Evolutionary conservation across 2,113 vertebrate genomes (phyloP).

Genomic region (Mirza zaza): DNA sequence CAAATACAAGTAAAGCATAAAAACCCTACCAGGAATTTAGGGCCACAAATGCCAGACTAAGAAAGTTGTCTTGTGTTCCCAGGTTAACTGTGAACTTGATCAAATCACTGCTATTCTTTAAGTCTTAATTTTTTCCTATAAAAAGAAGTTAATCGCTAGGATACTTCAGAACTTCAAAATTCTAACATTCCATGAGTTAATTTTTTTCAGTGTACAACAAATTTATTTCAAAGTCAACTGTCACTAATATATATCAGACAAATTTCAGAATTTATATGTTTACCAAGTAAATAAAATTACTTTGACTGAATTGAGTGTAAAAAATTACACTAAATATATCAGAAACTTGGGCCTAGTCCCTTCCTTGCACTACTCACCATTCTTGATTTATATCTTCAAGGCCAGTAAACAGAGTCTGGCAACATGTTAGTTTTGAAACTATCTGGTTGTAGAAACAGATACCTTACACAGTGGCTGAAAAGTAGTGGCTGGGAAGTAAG

Average conservation of each 20-base stretch:
- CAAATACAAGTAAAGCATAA: background rate
- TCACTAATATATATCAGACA: background rate
- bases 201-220: background rate
- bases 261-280: background rate
- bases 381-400: constrained; percentile 75
- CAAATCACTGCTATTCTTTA: background rate
- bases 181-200: background rate
- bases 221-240: background rate
- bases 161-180: constrained; percentile 18
- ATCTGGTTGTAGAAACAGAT: constrained; percentile 75
- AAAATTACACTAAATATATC: constrained; percentile 24
- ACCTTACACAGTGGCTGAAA: background rate
- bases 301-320: constrained; percentile 36
- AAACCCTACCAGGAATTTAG: background rate
- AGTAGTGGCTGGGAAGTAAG: background rate
- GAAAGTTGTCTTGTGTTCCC: background rate
- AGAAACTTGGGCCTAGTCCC: constrained; percentile 38
- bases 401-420: constrained; percentile 62
- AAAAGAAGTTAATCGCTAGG: background rate
- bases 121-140: background rate
- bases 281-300: background rate
- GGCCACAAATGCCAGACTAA: background rate
- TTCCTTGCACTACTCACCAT: constrained; percentile 35
- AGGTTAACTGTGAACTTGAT: background rate
- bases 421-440: constrained; percentile 66